phyloP scores from a whole-genome alignment of 2,888 invertebrate species.

The Heliconius sara region DNA sequence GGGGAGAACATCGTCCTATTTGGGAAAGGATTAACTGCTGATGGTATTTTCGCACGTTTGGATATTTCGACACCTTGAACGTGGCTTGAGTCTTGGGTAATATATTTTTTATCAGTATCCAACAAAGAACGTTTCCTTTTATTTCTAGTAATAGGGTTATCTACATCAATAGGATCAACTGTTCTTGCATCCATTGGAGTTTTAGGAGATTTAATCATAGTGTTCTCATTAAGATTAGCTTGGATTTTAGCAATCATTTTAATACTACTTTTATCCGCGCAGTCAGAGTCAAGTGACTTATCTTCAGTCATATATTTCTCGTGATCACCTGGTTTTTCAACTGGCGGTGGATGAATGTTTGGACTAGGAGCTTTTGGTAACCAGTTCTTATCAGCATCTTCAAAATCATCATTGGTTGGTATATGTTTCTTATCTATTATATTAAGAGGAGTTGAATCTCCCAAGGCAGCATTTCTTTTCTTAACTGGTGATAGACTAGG shows the following conservation, averaged over 20 bases:
- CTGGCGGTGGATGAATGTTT: conserved; percentile 68
- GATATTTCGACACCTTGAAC: conserved; percentile 78
- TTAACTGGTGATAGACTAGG: conserved; percentile 58
- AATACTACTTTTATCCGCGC: conserved; percentile 73
- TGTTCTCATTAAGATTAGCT: conserved; percentile 78
- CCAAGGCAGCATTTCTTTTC: conserved; percentile 52
- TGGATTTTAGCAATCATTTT: conserved; percentile 81
- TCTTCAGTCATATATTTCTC: conserved; percentile 80
- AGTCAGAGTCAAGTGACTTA: conserved; percentile 73
- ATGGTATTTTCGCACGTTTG: conserved; percentile 79
- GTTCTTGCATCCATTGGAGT: conserved; percentile 80
- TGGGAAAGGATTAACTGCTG: conserved; percentile 70
- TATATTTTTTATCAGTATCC: conserved; percentile 74
- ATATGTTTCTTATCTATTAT: conserved; percentile 61
- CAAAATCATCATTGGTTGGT: conserved; percentile 58
- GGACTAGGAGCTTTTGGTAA: conserved; percentile 73
- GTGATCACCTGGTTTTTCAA: conserved; percentile 73
- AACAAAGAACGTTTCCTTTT: conserved; percentile 65
- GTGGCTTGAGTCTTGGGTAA: conserved; percentile 73
- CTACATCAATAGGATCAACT: conserved; percentile 70
- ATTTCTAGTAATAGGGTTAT: conserved; percentile 62
- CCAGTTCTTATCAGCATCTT: conserved; percentile 72
- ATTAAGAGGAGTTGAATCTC: conserved; percentile 49
- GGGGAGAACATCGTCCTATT: conserved; percentile 89
- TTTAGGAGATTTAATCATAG: conserved; percentile 80